Base-by-base conservation (phyloP, 2,888 invertebrate species). In the Mesorhabditis spiculigera region DNA sequence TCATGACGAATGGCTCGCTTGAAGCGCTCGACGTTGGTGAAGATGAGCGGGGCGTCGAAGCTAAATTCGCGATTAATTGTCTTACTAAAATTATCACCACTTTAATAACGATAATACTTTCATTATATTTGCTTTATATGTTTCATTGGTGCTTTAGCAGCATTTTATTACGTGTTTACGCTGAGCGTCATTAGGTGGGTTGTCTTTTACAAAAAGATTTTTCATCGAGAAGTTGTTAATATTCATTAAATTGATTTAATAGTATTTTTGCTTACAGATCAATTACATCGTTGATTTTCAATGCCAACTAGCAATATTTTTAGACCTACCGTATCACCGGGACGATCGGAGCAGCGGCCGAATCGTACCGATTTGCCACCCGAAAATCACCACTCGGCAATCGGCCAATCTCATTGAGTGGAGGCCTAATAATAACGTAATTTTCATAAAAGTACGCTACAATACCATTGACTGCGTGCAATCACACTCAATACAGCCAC, bases 401-500 rank as follows among this genome's bases (percentile, higher is more conserved):
- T 66, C 75, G 72, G 42, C 71, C 73, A 4, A 75, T 50, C 28
- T 58, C 66, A 65, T 72, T 75, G 6, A 73, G 70, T 0, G 68
- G 65, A 43, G 73, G 68, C 43, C 76, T 74, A 50, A 6, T 61
- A 50, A 67, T 69, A 50, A 4, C 58, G 8, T 50, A n/a, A 50
- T 50, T 50, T 50, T 13, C 8, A 2, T 50, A 50, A 50, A n/a
- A 50, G 10, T 50, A 13, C n/a, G 8, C n/a, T 50, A 10, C 58
- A 10, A 10, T 45, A 71, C 72, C 72, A 85, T 74, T 88, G 87
- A 67, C 87, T 86, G 66, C 92, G 89, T 44, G 90, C 88, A 84
- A 93, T 90, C 68, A 94, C 89, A 45, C 91, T 91, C 0, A 91
- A 87, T 3, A 94, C 87, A n/a, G 92, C 92, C 13, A 92, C 87